Conservation (phyloP, 2,888 invertebrate species). For the Trichacis sp. region DNA sequence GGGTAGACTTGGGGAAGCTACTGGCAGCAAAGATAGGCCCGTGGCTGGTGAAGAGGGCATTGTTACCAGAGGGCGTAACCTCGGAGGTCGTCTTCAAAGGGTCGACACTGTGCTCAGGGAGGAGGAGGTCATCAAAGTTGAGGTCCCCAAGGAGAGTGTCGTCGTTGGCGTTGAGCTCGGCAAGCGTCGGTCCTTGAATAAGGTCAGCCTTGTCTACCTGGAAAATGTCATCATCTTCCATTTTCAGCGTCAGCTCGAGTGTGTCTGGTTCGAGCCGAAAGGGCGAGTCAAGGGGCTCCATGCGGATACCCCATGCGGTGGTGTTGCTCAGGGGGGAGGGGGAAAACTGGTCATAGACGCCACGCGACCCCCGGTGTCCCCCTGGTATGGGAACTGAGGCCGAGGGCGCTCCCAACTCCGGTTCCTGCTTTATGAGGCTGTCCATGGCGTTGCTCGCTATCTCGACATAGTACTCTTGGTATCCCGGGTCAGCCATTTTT, state of each 20-base stretch:
- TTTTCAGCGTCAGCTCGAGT: conserved; percentile 72
- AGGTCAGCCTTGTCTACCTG: conserved; percentile 89
- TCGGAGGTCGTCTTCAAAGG: conserved; percentile 35
- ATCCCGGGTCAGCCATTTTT: conserved; percentile 56
- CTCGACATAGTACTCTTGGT: conserved; percentile 54
- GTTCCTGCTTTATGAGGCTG: conserved; percentile 58
- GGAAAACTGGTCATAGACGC: conserved; percentile 64
- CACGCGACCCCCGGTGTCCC: conserved; percentile 61
- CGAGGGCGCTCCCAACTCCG: conserved; percentile 60
- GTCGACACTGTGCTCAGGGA: conserved; percentile 75
- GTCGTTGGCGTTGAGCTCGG: conserved; percentile 87
- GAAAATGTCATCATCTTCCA: conserved; percentile 91
- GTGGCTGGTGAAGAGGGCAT: conserved; percentile 50
- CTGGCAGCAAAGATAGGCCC: conserved; percentile 55
- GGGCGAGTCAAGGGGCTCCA: conserved; percentile 61
- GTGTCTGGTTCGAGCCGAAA: conserved; percentile 60
- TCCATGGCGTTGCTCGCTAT: conserved; percentile 53
- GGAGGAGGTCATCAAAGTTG: conserved; percentile 85
- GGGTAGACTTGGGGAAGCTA: conserved; percentile 62
- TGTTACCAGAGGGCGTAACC: conserved; percentile 31
- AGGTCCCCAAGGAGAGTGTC: conserved; percentile 86
- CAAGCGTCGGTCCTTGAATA: conserved; percentile 85
- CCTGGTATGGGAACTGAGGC: conserved; percentile 66
- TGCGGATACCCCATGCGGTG: conserved; percentile 71
- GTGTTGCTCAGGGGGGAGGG: conserved; percentile 60